Base-by-base conservation (phyloP, 2,113 vertebrate genomes). In the Tragelaphus strepsiceros region DNA sequence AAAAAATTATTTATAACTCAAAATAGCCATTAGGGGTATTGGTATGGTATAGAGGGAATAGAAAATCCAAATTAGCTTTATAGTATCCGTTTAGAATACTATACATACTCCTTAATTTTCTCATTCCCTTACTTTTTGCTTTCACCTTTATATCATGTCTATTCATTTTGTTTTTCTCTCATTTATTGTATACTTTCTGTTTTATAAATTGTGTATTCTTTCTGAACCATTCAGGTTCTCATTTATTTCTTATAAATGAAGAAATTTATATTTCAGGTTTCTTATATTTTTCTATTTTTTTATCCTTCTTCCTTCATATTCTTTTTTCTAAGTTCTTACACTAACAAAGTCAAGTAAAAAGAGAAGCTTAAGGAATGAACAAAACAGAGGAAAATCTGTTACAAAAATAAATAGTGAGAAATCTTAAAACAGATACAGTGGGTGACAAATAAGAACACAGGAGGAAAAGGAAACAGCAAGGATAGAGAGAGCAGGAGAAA, bases 1-100 rank as follows among this genome's bases (percentile, higher is more conserved):
- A 96, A 82, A 95, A 95, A 95, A 51, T 83, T 97, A 98, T 98
- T 96, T 97, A 97, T 96, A 98, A 93, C 91, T 96, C 82, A 91
- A 93, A 97, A 95, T 89, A 95, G 87, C 51, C 77, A 59, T 30
- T 91, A 94, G 19, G 10, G 21, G 78, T 96, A 80, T 59, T 96
- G 53, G 61, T 82, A 3, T 59, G 24, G 32, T 61, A 61, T 24
- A 78, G 35, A 71, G 61, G 43, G 28, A 90, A 88, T 30, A 54
- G 83, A 91, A 97, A 91, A 91, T 16, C 1, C 11, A 43, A 80
- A 81, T 78, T 91, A 84, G 82, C 93, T 83, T 35, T 96, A 53
- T 35, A 59, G 59, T 64, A 87, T 59, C 71, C 53, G 56, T 30
- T 87, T 87, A 86, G 78, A 64, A 7, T 32, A 61, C 53, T 26